Percentiles rank a stretch among this genome's conserved stretches.
These are phyloP conservation scores for Sipha flava DNA, from an alignment of 1,140 invertebrate genomes.

Conservation along the genomic window DNA sequence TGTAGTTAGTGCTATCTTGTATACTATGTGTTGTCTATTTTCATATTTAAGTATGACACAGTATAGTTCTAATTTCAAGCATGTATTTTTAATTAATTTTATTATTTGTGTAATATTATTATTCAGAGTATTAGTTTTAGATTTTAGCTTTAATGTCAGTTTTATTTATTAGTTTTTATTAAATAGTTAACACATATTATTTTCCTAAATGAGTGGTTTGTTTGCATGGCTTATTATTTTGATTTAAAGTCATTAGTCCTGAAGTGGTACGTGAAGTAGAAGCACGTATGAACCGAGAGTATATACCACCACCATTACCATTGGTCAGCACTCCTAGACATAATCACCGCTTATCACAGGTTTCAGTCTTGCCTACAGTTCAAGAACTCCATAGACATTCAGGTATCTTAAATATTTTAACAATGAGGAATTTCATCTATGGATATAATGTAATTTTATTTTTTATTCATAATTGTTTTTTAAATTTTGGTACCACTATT, in stretches of 20 bases:
- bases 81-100: not conserved
- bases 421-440: not conserved
- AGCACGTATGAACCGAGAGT: constrained; percentile 75
- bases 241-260: constrained; percentile 65
- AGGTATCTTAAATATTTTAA: constrained; percentile 18
- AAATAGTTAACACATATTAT: constrained; percentile 47
- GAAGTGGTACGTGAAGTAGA: constrained; percentile 79
- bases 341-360: constrained; percentile 37
- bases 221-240: constrained; percentile 37
- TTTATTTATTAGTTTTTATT: constrained; percentile 45
- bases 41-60: too few species aligned
- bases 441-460: not conserved
- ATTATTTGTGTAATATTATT: not conserved
- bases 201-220: constrained; percentile 34
- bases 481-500: not conserved
- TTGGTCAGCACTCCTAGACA: constrained; percentile 45
- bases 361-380: constrained; percentile 47
- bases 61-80: too few species aligned
- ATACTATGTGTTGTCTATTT: too few species aligned
- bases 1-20: too few species aligned
- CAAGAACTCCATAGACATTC: constrained; percentile 43
- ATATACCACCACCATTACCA: constrained; percentile 57
- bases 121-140: not conserved
- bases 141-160: not conserved
- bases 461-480: not conserved